Base-by-base conservation (phyloP, 2,797 vertebrate genomes). In the Acanthornis magna region DNA sequence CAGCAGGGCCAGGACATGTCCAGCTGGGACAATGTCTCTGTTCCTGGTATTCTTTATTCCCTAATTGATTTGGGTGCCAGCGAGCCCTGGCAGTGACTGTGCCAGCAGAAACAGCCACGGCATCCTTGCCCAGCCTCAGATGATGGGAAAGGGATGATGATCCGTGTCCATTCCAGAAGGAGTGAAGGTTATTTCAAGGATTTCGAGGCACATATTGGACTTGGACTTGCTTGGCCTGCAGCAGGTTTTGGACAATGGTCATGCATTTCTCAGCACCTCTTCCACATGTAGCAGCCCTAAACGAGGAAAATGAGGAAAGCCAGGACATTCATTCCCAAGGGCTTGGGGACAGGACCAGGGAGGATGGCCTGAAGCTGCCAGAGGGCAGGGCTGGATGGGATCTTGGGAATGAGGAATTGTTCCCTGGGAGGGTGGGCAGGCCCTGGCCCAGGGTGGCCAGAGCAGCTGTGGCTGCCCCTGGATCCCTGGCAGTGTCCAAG, bases 241-340 rank as follows among this genome's bases (percentile, higher is more conserved):
- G 47, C 2, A 4, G 51, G 26, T 53, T 79, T 85, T 73, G 85
- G 92, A 85, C 84, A 91, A 71, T 88, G 95, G 95, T 96, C 75
- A 0, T 85, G 78, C 81, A 96, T 96, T 96, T 96, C 95, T 95
- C 74, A 85, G 60, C 51, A 72, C 66, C 34, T 62, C 29, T 65
- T 75, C 72, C 65, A 61, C 36, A 5, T 10, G 4, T 42, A 61
- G 82, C 61, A 83, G 32, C 29, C 62, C 9, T 60, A 20, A 32
- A 30, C 17, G 47, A 38, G 74, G 80, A 61, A 42, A 55, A 40
- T 3, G 25, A 76, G 40, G 61, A 75, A 30, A 15, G 14, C 10
- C 34, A 50, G 60, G 74, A 60, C 16, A 38, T 42, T 30, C 42
- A 8, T 67, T 61, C 23, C 54, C 70, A 40, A 26, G 40, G n/a